Evolutionary conservation across 2,888 invertebrate genomes (phyloP), one percentile per base, ranked within the genome.

Genomic region (Halictus quadricinctus): DNA sequence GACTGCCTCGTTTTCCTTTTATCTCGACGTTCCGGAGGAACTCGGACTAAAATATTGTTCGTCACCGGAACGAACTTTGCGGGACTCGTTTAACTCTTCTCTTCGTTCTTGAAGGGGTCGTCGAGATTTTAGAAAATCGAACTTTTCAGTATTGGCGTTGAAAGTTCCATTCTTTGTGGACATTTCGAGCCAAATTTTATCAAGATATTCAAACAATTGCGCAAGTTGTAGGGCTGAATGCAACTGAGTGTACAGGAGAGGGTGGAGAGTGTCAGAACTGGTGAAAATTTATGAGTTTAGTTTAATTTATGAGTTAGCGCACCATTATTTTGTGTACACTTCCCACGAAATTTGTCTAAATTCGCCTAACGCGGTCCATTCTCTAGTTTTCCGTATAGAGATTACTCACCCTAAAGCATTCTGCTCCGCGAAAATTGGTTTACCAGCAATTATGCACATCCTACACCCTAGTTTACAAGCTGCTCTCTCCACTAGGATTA

Each of bases 1-100:
- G 75, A 64, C 64, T 64, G 64, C 29, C 64, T 64, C 60, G 77
- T 75, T 79, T 81, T 81, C 76, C 79, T 77, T 77, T 77, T 81
- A 77, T 77, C 76, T 54, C 74, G 48, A 72, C 50, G 13, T 36
- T 15, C 18, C 10, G 64, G 66, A 48, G 76, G 70, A 50, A 64
- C 29, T 69, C 15, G 36, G 36, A 72, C n/a, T 21, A 75, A 76
- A 64, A 76, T 64, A 48, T 54, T 36, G 25, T n/a, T 25, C 64
- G 54, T 18, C 43, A 66, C 36, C 36, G 74, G 21, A 60, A 60
- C 60, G 25, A 60, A 60, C 13, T 15, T 5, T 25, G 25, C 13
- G 60, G 36, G 36, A 60, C 13, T 18, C 66, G 66, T 66, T 66
- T 66, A 36, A 36, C 10, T 29, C 66, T 21, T 66, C 10, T 10